Conservation (phyloP, 2,113 vertebrate species). For the Noctilio leporinus region DNA sequence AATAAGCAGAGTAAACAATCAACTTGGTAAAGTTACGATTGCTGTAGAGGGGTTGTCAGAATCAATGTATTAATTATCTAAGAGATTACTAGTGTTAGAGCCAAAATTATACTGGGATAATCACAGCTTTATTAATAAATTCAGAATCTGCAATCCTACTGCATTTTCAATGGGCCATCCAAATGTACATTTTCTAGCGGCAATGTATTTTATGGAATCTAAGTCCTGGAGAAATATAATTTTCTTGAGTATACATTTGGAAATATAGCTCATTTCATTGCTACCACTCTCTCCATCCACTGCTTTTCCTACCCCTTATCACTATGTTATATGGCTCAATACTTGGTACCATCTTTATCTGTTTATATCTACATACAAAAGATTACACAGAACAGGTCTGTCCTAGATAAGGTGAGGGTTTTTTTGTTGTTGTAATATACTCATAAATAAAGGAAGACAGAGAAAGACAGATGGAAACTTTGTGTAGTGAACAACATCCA, state of each 20-base stretch:
- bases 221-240: not conserved
- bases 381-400: not conserved
- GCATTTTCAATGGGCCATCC: not conserved
- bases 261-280: not conserved
- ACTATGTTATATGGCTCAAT: not conserved
- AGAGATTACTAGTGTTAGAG: not conserved
- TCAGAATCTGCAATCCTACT: not conserved
- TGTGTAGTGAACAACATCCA: conserved; percentile 21
- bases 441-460: not conserved
- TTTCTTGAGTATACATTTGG: not conserved
- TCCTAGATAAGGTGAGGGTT: not conserved
- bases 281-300: not conserved
- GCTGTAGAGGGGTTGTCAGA: not conserved
- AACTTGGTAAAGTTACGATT: not conserved
- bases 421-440: not conserved
- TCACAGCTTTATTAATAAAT: not conserved
- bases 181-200: not conserved
- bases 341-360: not conserved
- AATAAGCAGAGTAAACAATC: not conserved
- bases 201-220: not conserved
- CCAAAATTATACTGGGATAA: not conserved
- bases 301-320: not conserved
- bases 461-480: not conserved
- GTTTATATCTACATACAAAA: not conserved
- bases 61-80: conserved; percentile 17